Evolutionary conservation across 2,888 invertebrate genomes (phyloP).

Genomic region (Thymelicus sylvestris): DNA sequence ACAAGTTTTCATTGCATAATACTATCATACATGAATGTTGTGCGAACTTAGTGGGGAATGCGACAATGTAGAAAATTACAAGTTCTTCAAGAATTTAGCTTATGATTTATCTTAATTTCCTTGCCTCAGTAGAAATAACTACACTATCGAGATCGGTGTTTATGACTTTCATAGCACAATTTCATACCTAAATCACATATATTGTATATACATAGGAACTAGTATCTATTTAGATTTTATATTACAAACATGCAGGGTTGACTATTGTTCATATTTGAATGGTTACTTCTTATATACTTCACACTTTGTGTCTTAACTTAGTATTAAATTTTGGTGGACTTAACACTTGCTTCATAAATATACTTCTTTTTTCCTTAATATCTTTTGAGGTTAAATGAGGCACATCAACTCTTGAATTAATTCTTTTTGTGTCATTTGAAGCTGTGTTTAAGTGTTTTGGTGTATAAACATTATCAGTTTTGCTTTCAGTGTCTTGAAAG

Average conservation of each 20-base stretch:
- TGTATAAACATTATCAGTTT: conserved; percentile 43
- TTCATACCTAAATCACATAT: conserved; percentile 9
- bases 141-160: conserved; percentile 34
- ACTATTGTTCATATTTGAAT: not conserved
- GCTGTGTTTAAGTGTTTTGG: conserved; percentile 51
- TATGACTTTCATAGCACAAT: conserved; percentile 33
- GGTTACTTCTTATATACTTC: conserved; percentile 27
- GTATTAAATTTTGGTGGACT: conserved; percentile 84
- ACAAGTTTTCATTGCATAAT: no score
- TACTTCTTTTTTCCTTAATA: conserved; percentile 79
- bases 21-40: not conserved
- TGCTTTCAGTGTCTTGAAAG: conserved; percentile 49
- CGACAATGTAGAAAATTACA: not conserved
- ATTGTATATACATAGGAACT: not conserved
- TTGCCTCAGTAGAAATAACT: conserved; percentile 18
- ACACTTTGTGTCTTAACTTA: conserved; percentile 72
- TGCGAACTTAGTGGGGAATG: not conserved
- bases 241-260: not conserved
- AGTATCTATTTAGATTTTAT: not conserved
- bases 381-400: conserved; percentile 58
- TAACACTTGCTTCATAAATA: conserved; percentile 85
- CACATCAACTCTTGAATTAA: conserved; percentile 39
- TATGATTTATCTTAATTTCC: not conserved
- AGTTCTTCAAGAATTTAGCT: not conserved
- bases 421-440: conserved; percentile 42